phyloP scores from a whole-genome alignment of 2,113 vertebrate genomes.

The Grammomys surdaster region DNA sequence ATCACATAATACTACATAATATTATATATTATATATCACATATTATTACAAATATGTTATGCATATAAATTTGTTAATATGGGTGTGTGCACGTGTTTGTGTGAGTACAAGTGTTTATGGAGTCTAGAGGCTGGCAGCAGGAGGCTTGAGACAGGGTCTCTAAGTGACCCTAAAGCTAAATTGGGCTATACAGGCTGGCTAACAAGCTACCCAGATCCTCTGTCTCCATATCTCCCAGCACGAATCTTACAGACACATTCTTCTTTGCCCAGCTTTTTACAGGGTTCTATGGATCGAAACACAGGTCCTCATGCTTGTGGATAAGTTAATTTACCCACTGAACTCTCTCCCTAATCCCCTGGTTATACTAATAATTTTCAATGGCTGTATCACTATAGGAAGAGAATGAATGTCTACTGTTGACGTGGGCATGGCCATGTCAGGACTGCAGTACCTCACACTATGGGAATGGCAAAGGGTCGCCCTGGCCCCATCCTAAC shows the following conservation, averaged over 20 bases:
- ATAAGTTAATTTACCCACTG: not conserved
- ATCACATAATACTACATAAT: no score
- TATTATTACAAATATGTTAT: not conserved
- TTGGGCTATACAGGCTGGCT: not conserved
- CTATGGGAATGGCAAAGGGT: not conserved
- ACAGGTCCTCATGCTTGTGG: not conserved
- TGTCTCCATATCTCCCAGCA: not conserved
- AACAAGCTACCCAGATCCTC: not conserved
- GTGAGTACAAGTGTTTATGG: not conserved
- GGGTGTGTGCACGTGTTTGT: not conserved
- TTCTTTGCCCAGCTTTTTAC: not conserved
- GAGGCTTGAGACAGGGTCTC: not conserved
- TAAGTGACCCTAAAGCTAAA: not conserved
- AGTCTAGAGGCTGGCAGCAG: not conserved
- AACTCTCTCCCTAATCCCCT: not conserved
- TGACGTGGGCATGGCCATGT: not conserved
- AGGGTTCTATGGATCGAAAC: not conserved
- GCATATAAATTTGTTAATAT: not conserved
- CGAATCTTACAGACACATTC: not conserved
- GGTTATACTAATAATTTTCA: not conserved
- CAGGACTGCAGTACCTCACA: not conserved
- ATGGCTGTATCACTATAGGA: not conserved
- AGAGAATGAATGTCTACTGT: not conserved
- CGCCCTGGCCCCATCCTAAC: not conserved
- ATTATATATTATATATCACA: no score